Evolutionary conservation across 2,888 invertebrate species (phyloP).

Genomic region (Rhagophthalmus giganteus): DNA sequence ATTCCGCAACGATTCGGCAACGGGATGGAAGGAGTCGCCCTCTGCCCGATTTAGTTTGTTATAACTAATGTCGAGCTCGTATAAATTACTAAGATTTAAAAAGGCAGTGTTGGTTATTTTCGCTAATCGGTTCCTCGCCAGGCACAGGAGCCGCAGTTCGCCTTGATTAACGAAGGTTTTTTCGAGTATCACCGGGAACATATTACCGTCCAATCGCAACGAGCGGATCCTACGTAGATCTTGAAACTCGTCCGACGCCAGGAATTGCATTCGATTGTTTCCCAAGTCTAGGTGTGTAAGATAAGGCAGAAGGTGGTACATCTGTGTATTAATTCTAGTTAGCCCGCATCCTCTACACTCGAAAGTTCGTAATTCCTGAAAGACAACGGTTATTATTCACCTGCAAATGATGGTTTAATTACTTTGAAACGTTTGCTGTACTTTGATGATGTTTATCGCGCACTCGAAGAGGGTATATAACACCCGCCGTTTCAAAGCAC

Average conservation of each 20-base stretch:
- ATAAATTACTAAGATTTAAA: conserved; percentile 69
- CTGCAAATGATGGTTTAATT: too few relatives aligned
- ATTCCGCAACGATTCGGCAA: conserved; percentile 64
- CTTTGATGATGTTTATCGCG: not conserved
- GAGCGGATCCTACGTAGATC: conserved; percentile 67
- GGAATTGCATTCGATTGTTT: conserved; percentile 75
- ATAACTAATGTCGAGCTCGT: conserved; percentile 73
- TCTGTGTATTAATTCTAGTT: conserved; percentile 74
- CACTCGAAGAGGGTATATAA: too few relatives aligned
- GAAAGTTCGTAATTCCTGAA: conserved; percentile 70
- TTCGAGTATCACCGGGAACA: conserved; percentile 74
- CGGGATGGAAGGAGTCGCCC: conserved; percentile 62
- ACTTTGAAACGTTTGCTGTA: conserved; percentile 14
- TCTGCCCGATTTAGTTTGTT: conserved; percentile 74
- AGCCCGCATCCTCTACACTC: conserved; percentile 74
- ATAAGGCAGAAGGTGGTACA: conserved; percentile 75
- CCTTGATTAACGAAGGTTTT: conserved; percentile 66
- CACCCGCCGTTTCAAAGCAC: too few relatives aligned
- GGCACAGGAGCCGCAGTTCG: conserved; percentile 59
- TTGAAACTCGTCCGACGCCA: conserved; percentile 72
- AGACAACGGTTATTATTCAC: too few relatives aligned
- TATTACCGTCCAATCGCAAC: conserved; percentile 74
- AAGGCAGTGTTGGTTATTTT: conserved; percentile 75
- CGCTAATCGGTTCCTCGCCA: conserved; percentile 74
- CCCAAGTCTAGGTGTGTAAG: conserved; percentile 76